phyloP scores from a whole-genome alignment of 2,113 vertebrate genomes.

The Corvus cornix region DNA sequence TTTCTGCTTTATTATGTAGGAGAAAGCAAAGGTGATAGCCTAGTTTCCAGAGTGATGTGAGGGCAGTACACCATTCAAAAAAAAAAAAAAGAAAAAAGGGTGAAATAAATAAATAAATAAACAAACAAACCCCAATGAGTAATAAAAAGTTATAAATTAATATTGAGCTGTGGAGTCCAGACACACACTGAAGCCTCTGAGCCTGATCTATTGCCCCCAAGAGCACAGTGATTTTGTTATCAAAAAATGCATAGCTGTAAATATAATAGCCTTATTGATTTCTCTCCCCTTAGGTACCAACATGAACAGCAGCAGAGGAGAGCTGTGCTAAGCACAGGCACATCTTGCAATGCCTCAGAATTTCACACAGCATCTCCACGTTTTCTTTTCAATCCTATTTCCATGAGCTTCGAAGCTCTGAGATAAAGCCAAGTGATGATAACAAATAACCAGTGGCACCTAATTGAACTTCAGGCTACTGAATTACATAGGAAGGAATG shows the following conservation, averaged over 20 bases:
- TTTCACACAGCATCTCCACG: neutral
- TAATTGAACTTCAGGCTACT: slow-evolving; percentile 16
- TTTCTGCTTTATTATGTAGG: neutral
- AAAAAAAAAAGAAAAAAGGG: too few species aligned
- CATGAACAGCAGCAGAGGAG: neutral
- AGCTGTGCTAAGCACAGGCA: neutral
- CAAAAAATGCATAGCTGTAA: neutral
- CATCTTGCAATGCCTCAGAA: neutral
- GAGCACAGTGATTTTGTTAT: neutral
- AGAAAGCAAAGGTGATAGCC: neutral
- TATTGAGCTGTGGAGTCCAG: neutral
- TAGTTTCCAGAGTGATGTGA: neutral
- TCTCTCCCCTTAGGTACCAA: neutral
- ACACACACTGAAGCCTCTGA: neutral
- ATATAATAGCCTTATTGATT: neutral
- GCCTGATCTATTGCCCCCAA: neutral
- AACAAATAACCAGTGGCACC: neutral
- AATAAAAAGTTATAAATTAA: neutral
- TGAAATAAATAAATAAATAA: neutral
- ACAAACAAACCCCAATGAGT: neutral
- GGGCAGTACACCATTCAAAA: rapidly evolving
- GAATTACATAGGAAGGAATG: slow-evolving; percentile 17
- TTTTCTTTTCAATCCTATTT: neutral
- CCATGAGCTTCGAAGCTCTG: neutral
- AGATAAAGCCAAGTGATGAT: neutral